phyloP scores from a whole-genome alignment of 2,888 invertebrate genomes.

The Caradrina kadenii region DNA sequence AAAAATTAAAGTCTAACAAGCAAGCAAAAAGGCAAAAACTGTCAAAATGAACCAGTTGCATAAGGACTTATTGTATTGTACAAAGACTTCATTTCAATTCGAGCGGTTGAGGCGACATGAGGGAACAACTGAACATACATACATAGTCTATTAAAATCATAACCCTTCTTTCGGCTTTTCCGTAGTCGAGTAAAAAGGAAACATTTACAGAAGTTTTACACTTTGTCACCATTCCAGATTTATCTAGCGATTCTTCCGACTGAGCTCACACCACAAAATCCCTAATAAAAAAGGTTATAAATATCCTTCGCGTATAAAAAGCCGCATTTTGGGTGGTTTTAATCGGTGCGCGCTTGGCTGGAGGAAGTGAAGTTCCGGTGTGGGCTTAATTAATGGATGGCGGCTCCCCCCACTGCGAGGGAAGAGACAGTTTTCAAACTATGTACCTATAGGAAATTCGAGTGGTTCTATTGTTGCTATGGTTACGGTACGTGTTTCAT shows the following conservation, averaged over 20 bases:
- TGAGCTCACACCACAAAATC: constrained; percentile 24
- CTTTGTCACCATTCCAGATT: constrained; percentile 15
- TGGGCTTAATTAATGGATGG: constrained; percentile 63
- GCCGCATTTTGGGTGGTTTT: constrained; percentile 59
- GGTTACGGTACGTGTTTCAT: neutral
- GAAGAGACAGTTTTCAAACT: constrained; percentile 46
- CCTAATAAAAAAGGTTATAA: constrained; percentile 51
- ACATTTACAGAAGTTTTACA: constrained; percentile 13
- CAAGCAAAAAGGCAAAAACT: neutral
- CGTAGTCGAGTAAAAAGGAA: neutral
- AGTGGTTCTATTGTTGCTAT: constrained; percentile 18
- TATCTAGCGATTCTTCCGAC: constrained; percentile 13
- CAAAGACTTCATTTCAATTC: neutral
- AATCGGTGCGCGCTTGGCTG: constrained; percentile 55
- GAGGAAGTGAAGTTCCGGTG: constrained; percentile 70
- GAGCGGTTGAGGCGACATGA: neutral
- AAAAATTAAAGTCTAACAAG: neutral
- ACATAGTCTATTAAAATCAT: neutral
- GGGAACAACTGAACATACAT: neutral
- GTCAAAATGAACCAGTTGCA: too few relatives aligned
- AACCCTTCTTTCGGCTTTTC: neutral
- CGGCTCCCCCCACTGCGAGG: constrained; percentile 24
- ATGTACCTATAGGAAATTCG: constrained; percentile 34
- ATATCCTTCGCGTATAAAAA: constrained; percentile 40
- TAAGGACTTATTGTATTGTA: neutral